Conservation (phyloP, 2,888 invertebrate species). For the Abrostola tripartita region DNA sequence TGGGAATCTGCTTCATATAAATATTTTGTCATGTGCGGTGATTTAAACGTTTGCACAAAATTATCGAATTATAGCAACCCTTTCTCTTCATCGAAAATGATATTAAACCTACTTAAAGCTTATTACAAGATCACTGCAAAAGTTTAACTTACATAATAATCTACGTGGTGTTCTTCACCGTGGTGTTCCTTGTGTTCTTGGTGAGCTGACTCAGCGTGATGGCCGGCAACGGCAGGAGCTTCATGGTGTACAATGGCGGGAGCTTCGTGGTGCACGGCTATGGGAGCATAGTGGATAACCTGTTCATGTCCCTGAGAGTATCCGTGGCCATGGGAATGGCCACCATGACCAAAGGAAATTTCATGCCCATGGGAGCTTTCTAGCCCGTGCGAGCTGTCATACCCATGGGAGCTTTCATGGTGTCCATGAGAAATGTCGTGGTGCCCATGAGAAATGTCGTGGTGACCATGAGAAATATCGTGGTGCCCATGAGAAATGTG, state of each 20-base stretch:
- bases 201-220: constrained; percentile 27
- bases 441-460: constrained; percentile 14
- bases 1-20: too few relatives aligned
- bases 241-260: constrained; percentile 45
- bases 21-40: too few relatives aligned
- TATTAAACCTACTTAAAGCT: too few relatives aligned
- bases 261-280: constrained; percentile 48
- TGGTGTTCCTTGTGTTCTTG: constrained; percentile 49
- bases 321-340: constrained; percentile 23
- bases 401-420: constrained; percentile 17
- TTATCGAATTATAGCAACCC: neutral
- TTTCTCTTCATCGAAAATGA: neutral
- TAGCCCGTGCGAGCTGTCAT: constrained; percentile 44
- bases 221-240: constrained; percentile 24
- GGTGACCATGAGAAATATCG: constrained; percentile 11
- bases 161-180: constrained; percentile 63
- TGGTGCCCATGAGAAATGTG: neutral
- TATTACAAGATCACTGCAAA: neutral
- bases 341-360: constrained; percentile 24
- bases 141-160: constrained; percentile 68
- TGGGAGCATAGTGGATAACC: constrained; percentile 41
- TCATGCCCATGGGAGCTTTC: constrained; percentile 30
- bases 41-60: too few relatives aligned
- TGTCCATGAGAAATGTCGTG: constrained; percentile 24
- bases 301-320: constrained; percentile 46